A percentile compares a stretch with the other conserved stretches of the same genome.
Conservation (phyloP, 2,888 invertebrate species). For the Gastracanthus pulcherrimus region DNA sequence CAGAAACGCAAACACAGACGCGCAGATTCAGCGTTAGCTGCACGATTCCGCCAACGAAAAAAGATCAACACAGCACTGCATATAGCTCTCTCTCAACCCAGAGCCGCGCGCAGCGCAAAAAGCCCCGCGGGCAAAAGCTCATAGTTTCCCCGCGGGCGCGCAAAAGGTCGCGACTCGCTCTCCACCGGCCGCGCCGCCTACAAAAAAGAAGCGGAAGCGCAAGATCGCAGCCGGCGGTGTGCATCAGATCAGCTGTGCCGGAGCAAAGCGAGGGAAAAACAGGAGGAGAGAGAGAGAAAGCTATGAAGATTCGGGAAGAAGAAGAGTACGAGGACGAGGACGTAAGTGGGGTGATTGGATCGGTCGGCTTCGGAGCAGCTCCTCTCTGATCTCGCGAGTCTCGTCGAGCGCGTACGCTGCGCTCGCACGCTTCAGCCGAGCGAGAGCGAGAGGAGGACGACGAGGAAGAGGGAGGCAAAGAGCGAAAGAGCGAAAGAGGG, state of each 20-base stretch:
- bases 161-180: too few relatives aligned
- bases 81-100: too few relatives aligned
- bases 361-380: neutral
- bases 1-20: neutral
- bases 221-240: neutral
- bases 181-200: neutral
- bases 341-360: conserved; percentile 17
- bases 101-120: too few relatives aligned
- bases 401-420: neutral
- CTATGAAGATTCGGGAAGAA: neutral
- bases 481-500: conserved; percentile 58
- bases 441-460: conserved; percentile 11
- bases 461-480: neutral
- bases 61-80: too few relatives aligned
- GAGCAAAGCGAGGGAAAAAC: neutral
- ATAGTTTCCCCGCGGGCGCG: neutral
- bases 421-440: conserved; percentile 13
- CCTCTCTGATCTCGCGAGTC: conserved; percentile 41
- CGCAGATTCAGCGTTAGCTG: too few relatives aligned
- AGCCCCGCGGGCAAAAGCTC: too few relatives aligned
- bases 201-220: conserved; percentile 17
- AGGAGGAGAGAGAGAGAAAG: neutral
- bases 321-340: neutral
- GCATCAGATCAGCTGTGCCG: conserved; percentile 39
- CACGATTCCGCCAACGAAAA: too few relatives aligned